Evolutionary conservation across 2,888 invertebrate species (phyloP).

Genomic region (Lagria hirta): DNA sequence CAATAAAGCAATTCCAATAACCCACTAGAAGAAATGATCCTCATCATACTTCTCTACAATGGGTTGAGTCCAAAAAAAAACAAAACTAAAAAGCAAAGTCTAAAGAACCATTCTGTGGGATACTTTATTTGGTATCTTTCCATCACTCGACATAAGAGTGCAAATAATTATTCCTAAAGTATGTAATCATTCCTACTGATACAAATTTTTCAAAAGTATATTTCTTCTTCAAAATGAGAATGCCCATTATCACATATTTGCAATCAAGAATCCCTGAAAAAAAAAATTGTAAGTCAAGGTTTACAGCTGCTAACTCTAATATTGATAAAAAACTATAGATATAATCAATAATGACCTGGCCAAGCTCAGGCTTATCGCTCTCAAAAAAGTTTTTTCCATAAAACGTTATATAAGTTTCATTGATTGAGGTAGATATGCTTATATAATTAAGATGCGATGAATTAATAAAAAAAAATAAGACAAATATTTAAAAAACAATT

Average conservation of each 20-base stretch:
- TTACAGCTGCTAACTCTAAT: too few relatives aligned
- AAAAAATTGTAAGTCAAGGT: conserved; percentile 20
- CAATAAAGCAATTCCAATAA: conserved; percentile 75
- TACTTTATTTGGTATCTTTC: conserved; percentile 19
- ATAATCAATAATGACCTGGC: too few relatives aligned
- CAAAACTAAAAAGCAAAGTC: background rate
- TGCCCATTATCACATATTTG: conserved; percentile 92
- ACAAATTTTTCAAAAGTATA: conserved; percentile 84
- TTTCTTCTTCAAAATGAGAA: conserved; percentile 80
- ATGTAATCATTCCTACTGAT: conserved; percentile 89
- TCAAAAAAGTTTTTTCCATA: too few relatives aligned
- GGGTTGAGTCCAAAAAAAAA: conserved; percentile 35
- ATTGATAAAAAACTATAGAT: too few relatives aligned
- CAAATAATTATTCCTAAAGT: conserved; percentile 89
- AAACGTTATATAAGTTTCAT: too few relatives aligned
- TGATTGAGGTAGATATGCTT: too few relatives aligned
- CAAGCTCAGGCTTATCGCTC: too few relatives aligned
- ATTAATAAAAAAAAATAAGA: too few relatives aligned
- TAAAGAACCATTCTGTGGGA: too few relatives aligned
- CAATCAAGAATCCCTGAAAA: conserved; percentile 85
- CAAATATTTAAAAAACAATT: too few relatives aligned
- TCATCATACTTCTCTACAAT: conserved; percentile 52
- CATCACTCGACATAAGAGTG: conserved; percentile 76
- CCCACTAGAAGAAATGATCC: conserved; percentile 65
- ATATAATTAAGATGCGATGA: too few relatives aligned